A percentile compares a stretch with the other conserved stretches of the same genome.
phyloP scores from a whole-genome alignment of 2,113 vertebrate species.

The Nyctibius bracteatus region DNA sequence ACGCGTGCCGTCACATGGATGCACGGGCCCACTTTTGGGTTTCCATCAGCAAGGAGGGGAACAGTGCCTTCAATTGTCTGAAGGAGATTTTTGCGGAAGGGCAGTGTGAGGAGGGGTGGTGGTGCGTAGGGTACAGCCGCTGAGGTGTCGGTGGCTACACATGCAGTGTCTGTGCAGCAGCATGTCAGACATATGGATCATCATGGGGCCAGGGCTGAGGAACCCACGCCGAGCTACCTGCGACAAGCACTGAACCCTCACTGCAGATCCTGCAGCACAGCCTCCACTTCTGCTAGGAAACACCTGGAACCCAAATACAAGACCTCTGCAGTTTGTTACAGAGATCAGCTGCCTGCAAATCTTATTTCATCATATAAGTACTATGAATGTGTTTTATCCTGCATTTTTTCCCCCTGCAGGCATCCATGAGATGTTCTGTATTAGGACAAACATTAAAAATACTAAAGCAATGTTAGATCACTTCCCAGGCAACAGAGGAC shows the following conservation, averaged over 20 bases:
- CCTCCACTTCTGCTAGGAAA: background rate
- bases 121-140: fast-evolving
- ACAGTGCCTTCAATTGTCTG: background rate
- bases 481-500: background rate
- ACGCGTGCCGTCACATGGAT: background rate
- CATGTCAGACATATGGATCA: fast-evolving
- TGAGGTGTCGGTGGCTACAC: background rate
- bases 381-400: background rate
- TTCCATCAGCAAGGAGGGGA: background rate
- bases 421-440: background rate
- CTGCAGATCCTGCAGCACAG: background rate
- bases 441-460: constrained; percentile 18
- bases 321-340: background rate
- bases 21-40: background rate
- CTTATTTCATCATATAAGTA: background rate
- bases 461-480: background rate
- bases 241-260: background rate
- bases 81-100: background rate
- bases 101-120: background rate
- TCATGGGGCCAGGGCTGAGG: background rate
- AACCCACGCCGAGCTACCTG: background rate
- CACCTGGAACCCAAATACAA: background rate
- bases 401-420: background rate
- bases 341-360: background rate
- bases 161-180: background rate